Base-by-base conservation (phyloP, 2,797 vertebrate species). In the Eulemur coronatus region DNA sequence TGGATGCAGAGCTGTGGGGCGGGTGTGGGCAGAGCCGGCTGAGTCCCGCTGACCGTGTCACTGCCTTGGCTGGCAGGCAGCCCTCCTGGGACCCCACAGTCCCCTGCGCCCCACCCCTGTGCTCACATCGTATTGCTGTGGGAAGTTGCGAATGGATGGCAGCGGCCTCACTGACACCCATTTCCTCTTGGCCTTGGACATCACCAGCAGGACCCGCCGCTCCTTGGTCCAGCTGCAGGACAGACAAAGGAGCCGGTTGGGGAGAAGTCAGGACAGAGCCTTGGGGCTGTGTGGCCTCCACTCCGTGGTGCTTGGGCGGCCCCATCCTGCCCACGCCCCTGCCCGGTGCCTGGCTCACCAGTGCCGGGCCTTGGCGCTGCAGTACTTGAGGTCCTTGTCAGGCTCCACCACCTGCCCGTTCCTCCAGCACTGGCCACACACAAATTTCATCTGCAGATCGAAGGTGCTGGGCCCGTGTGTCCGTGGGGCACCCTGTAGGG, bases 371-470 rank as follows among this genome's bases (percentile, higher is more conserved):
- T 99, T 99, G 97, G 99, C 99, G 7, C 98, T 98, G 98, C 99
- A 99, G 98, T 99, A 99, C 97, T 99, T 99, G 85, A 99, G 99
- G 70, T 98, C 98, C 98, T 99, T 99, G 98, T 99, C 99, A 2
- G 99, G 99, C 96, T 99, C 99, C 35, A 99, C 99, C 98, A 99
- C 98, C 97, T 99, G 98, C 38, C 99, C 99, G 0, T 99, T 99
- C 50, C 98, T 98, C 99, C 99, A 99, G 98, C 99, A 99, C 91
- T 99, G 99, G 96, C 99, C 98, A 70, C 99, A 99, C 65, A 99
- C 99, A 94, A 99, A 99, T 99, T 99, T 99, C 99, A 99, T 99
- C 96, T 99, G 99, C 97, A 99, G 98, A 94, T 99, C 99, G 79
- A 99, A 99, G 95, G 98, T 98, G 96, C 98, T 98, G 93, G 98